These are phyloP conservation scores for Manacus vitellinus DNA, from an alignment of 2,113 vertebrate genomes.

Conservation along the genomic window DNA sequence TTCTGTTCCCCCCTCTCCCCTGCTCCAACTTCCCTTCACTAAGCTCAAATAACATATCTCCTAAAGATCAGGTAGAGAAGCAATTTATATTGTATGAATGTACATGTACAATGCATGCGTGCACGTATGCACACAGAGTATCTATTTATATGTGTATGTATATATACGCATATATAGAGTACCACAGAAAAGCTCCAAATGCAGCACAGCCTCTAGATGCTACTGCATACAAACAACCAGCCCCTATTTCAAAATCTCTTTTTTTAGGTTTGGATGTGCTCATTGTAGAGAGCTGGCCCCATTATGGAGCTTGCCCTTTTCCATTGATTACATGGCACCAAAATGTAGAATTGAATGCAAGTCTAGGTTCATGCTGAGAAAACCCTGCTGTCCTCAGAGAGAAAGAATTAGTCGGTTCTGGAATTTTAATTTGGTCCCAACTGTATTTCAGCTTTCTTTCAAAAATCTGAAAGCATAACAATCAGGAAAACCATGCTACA, in stretches of 20 bases:
- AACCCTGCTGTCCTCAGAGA: constrained; percentile 46
- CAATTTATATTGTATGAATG: background rate
- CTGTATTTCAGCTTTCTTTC: constrained; percentile 30
- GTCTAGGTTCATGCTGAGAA: constrained; percentile 57
- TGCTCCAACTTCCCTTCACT: background rate
- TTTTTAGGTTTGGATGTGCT: background rate
- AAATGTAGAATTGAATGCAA: constrained; percentile 50
- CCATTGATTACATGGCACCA: constrained; percentile 48
- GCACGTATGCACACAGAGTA: background rate
- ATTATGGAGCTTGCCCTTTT: constrained; percentile 36
- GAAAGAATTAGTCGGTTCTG: constrained; percentile 23
- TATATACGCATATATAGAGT: too few species aligned
- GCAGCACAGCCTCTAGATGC: background rate
- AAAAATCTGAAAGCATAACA: constrained; percentile 31
- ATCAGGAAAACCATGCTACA: background rate
- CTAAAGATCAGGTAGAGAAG: background rate
- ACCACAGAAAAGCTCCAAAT: background rate
- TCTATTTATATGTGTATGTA: background rate
- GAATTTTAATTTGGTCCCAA: constrained; percentile 60
- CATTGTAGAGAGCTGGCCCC: constrained; percentile 23
- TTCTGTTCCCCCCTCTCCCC: background rate
- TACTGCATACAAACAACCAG: background rate
- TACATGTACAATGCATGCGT: background rate
- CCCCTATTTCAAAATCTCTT: constrained; percentile 1
- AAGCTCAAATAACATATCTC: background rate